Base-by-base conservation (phyloP, 2,113 vertebrate genomes). In the Syrrhaptes paradoxus region DNA sequence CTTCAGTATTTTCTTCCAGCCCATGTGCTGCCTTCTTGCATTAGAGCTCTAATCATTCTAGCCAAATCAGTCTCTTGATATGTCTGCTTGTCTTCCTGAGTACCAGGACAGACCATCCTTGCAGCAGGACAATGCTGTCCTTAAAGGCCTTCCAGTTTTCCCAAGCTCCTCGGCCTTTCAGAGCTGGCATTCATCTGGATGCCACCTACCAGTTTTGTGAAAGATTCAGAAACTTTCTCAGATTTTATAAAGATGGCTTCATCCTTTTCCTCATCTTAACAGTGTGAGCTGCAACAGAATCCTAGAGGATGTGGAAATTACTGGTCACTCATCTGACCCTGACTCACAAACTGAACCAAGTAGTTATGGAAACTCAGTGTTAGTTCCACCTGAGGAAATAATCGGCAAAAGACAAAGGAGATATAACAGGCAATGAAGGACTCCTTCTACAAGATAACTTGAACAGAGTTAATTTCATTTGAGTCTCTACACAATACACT, bases 291-390 rank as follows among this genome's bases (percentile, higher is more conserved):
- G 17, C 16, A 67, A 51, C 5, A 46, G 62, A 68, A 55, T 28
- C 61, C 25, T n/a, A 29, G 29, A 70, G 19, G 9, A 29, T 36
- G 11, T 63, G 25, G 16, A 2, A 4, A 43, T 58, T 70, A 9
- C 18, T 7, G 10, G 5, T 46, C 25, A 67, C 5, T 74, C 25
- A 32, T 55, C 54, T 32, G 10, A 36, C 28, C 9, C 22, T 5
- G 8, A 36, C 26, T 55, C 82, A 58, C 49, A 61, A 45, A 54
- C 43, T 22, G 38, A 81, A 48, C 25, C 20, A 68, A 2, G 0
- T 1, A 2, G 12, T 55, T 49, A 52, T 21, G 9, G 34, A 38
- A 68, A 68, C 13, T 10, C 25, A 49, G 17, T 2, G 0, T 4
- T 31, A 72, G 67, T 7, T n/a, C 10, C 17, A 15, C 13, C 5